Percentiles rank a stretch among this genome's conserved stretches.
phyloP scores from a whole-genome alignment of 2,113 vertebrate genomes.

The Saguinus imperator region DNA sequence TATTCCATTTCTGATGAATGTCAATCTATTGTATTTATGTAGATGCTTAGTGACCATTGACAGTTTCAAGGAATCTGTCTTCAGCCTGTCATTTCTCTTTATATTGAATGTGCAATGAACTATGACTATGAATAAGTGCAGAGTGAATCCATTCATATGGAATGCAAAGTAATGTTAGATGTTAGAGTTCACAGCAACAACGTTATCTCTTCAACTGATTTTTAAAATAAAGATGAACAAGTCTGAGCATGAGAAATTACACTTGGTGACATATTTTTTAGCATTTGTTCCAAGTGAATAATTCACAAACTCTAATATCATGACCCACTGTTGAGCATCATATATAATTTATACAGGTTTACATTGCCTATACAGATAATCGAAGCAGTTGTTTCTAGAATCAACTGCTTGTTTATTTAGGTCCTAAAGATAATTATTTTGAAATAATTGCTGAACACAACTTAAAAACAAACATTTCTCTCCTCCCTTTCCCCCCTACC shows the following conservation, averaged over 20 bases:
- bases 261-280: not conserved
- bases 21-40: constrained; percentile 58
- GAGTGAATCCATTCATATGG: constrained; percentile 61
- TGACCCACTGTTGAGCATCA: constrained; percentile 59
- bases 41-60: constrained; percentile 61
- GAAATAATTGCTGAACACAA: constrained; percentile 41
- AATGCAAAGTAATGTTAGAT: constrained; percentile 71
- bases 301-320: constrained; percentile 57
- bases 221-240: constrained; percentile 40
- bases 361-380: not conserved
- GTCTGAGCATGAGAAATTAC: not conserved
- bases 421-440: constrained; percentile 73
- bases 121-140: constrained; percentile 57
- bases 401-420: constrained; percentile 17
- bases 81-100: constrained; percentile 66
- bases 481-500: no score
- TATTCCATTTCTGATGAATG: constrained; percentile 62
- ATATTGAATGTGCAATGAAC: constrained; percentile 56
- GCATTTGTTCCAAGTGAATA: constrained; percentile 15
- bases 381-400: constrained; percentile 38
- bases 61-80: constrained; percentile 67
- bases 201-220: not conserved
- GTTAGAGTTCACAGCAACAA: constrained; percentile 49
- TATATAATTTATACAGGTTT: constrained; percentile 46
- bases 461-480: constrained; percentile 50